Base-by-base conservation (phyloP, 2,888 invertebrate species). In the Hirtodrosophila trivittata region DNA sequence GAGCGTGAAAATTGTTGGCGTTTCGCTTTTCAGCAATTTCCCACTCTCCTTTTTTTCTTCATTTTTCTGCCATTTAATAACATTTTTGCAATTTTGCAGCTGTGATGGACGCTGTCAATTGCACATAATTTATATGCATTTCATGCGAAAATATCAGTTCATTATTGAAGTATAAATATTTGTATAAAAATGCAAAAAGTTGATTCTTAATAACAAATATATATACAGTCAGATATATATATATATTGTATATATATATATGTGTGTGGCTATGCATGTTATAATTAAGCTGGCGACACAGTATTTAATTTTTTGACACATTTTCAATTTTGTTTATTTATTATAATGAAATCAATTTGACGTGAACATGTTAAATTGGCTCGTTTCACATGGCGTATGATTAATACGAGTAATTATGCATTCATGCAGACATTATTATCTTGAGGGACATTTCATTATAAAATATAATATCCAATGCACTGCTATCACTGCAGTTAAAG, bases 1-100 rank as follows among this genome's bases (percentile, higher is more conserved):
- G 80, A 80, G 80, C 80, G 73, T 76, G 58, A 73, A 76, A 78
- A 85, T 75, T 77, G 71, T 85, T 78, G 83, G 80, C 83, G 37
- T 77, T 66, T 63, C 49, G 56, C 42, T 56, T 60, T 52, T 13
- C 43, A 30, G 39, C 32, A 1, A 8, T 57, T 42, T 35, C 14
- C 16, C n/a, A 1, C 13, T 3, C 7, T 28, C 2, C 5, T 14
- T 38, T 56, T 57, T 52, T 63, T 35, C 8, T 13, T 12, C 9
- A 37, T 0, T 60, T 49, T 41, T 41, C 1, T n/a, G 12, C 32
- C 21, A 28, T 9, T n/a, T 14, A 8, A 14, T 6, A 42, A 7
- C 25, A 26, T 25, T 37, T 33, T 13, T 14, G 1, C 33, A n/a
- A 2, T 16, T 52, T 38, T 32, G 16, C 32, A 33, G 13, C 12